Evolutionary conservation across 2,797 vertebrate species (phyloP).

Genomic region (Gambelia wislizenii): DNA sequence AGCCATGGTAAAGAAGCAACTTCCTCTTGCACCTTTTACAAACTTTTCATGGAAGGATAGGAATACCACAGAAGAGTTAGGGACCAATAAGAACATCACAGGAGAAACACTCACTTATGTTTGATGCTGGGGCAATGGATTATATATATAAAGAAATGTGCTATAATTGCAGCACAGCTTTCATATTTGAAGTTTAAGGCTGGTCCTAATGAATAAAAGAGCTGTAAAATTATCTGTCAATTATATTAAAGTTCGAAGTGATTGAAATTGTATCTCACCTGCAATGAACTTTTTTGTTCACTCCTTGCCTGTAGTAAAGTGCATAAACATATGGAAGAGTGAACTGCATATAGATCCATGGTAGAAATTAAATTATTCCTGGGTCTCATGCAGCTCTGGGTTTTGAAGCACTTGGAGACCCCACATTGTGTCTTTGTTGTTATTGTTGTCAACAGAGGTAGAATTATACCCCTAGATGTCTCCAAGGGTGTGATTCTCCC

Average conservation of each 20-base stretch:
- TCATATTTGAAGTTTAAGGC: not conserved
- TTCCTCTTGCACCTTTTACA: not conserved
- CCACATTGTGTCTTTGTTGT: too few species aligned
- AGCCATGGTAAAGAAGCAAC: not conserved
- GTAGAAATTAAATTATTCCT: too few species aligned
- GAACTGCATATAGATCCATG: not conserved
- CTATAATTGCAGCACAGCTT: not conserved
- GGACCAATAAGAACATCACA: not conserved
- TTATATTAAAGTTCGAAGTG: not conserved
- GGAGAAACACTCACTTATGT: not conserved
- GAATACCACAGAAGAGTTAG: not conserved
- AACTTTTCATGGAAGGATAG: not conserved
- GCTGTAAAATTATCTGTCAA: not conserved
- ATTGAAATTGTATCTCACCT: not conserved
- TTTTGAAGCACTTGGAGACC: too few species aligned
- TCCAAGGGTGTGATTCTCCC: too few species aligned
- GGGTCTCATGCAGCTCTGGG: too few species aligned
- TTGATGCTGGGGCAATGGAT: not conserved
- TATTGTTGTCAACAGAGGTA: too few species aligned
- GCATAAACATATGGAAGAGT: not conserved
- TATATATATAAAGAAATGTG: not conserved
- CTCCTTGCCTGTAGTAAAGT: not conserved
- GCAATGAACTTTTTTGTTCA: not conserved
- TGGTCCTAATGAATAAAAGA: not conserved
- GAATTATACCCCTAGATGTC: too few species aligned